Conservation (phyloP, 2,113 vertebrate species). For the Lichenostomus cassidix region DNA sequence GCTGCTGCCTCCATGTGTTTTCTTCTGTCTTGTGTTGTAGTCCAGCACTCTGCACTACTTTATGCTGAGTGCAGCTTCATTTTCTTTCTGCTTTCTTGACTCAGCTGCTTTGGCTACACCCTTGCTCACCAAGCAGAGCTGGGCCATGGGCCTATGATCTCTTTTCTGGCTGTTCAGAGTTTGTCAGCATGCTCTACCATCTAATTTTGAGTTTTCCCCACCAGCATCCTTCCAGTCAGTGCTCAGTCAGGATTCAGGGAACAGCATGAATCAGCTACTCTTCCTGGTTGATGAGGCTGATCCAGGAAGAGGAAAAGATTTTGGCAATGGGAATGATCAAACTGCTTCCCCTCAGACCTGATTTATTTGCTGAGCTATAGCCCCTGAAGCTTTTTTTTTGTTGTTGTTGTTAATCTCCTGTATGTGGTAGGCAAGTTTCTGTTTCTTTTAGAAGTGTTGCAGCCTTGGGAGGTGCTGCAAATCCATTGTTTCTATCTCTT, state of each 20-base stretch:
- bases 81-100: not conserved
- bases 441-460: not conserved
- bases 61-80: not conserved
- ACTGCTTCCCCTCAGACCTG: not conserved
- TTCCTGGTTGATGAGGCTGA: not conserved
- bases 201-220: not conserved
- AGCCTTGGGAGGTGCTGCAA: not conserved
- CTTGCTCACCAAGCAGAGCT: not conserved
- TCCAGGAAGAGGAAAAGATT: not conserved
- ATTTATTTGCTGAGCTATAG: not conserved
- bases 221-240: not conserved
- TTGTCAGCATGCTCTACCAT: rapidly evolving
- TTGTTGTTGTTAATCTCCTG: rapidly evolving
- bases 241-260: not conserved
- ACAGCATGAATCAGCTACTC: rapidly evolving
- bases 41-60: not conserved
- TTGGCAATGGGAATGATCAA: not conserved
- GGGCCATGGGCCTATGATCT: not conserved
- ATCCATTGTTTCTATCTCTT: not conserved
- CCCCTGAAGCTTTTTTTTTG: not conserved
- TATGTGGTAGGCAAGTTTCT: not conserved
- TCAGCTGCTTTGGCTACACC: not conserved
- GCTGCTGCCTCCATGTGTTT: not conserved
- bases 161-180: not conserved
- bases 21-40: not conserved